Evolutionary conservation across 2,113 vertebrate genomes (phyloP).

Genomic region (Platysteira castanea): DNA sequence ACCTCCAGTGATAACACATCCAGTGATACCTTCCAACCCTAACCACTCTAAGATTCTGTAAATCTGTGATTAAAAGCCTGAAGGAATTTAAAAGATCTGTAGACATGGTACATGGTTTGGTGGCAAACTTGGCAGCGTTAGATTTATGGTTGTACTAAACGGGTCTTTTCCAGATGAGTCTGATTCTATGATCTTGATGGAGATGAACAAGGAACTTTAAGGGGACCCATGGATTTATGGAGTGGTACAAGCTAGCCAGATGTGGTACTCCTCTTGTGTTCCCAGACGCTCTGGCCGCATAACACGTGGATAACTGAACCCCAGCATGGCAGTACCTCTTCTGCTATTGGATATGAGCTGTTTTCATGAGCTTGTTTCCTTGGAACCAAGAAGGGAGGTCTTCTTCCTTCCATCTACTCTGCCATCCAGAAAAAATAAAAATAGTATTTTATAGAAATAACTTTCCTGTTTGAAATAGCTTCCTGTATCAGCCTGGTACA

Average conservation of each 20-base stretch:
- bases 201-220: not conserved
- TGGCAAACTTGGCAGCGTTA: not conserved
- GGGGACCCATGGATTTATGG: rapidly evolving
- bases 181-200: not conserved
- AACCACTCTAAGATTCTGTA: not conserved
- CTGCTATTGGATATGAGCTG: not conserved
- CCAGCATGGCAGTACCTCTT: not conserved
- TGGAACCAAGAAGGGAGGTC: not conserved
- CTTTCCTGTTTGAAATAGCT: not conserved
- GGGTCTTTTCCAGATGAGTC: not conserved
- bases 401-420: not conserved
- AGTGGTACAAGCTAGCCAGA: not conserved
- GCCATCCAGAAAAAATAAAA: not conserved
- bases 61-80: not conserved
- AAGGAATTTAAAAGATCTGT: not conserved
- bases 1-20: rapidly evolving
- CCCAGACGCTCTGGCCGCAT: rapidly evolving
- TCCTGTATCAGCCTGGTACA: not conserved
- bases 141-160: not conserved
- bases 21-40: not conserved
- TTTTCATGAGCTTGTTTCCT: not conserved
- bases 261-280: not conserved
- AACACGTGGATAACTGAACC: not conserved
- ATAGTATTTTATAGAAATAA: not conserved
- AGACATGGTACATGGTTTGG: not conserved